Evolutionary conservation across 2,113 vertebrate species (phyloP).

Genomic region (Lynx canadensis): DNA sequence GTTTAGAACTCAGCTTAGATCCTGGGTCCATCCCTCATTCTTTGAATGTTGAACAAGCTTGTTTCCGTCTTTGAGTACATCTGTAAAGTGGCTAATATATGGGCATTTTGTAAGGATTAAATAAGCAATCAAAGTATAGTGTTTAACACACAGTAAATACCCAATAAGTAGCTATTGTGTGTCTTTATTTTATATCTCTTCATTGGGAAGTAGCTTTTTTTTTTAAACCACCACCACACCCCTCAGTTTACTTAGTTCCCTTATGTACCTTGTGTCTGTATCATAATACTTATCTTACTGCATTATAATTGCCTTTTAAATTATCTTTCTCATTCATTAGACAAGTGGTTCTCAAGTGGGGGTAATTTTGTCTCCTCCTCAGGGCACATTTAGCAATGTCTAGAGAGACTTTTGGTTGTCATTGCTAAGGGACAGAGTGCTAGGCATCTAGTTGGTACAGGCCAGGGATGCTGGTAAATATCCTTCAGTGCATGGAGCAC

Average conservation of each 20-base stretch:
- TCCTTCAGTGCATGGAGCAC: neutral
- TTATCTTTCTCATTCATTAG: neutral
- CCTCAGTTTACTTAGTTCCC: neutral
- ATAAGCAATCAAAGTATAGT: neutral
- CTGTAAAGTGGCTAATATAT: neutral
- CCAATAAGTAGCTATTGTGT: neutral
- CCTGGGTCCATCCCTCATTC: neutral
- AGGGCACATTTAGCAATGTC: neutral
- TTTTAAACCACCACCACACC: neutral
- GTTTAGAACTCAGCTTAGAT: neutral
- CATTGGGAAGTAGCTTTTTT: neutral
- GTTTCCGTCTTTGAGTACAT: neutral
- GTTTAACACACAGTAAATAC: neutral
- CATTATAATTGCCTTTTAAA: neutral
- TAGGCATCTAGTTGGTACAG: neutral
- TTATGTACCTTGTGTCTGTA: neutral
- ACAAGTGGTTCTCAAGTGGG: neutral
- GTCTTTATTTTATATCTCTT: constrained; percentile 24
- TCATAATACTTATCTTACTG: neutral
- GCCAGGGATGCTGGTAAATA: neutral
- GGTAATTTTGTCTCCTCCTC: neutral
- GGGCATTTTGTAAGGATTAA: neutral
- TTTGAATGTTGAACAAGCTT: neutral
- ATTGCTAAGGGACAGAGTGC: neutral
- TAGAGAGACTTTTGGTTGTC: neutral